Evolutionary conservation across 2,113 vertebrate species (phyloP), one percentile per base, ranked within the genome.

Genomic region (Haemorhous mexicanus): DNA sequence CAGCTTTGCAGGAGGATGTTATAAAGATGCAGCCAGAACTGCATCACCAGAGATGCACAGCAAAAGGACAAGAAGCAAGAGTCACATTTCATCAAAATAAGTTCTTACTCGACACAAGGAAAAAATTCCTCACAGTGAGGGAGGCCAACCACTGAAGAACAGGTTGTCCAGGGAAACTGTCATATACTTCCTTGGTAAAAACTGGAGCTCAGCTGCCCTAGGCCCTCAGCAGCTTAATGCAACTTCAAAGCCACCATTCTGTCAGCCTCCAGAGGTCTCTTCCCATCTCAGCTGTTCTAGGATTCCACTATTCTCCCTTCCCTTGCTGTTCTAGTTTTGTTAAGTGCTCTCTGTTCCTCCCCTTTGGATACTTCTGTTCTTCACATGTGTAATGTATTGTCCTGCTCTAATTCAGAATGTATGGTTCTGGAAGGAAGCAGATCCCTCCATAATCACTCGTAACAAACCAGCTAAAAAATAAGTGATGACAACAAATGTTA

Each of bases 381-480:
- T 90, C 69, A 63, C 1, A 0, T 1, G 0, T 62, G 7, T 30
- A 53, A 85, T 41, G 35, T 4, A 47, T 17, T 55, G 16, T 35
- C 26, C 62, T 19, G 4, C 12, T 37, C 24, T 80, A 86, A 74
- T 26, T 86, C 59, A 70, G 3, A 2, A n/a, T 17, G 16, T 32
- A 33, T 7, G 58, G 64, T 41, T 85, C 55, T 55, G 37, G 16
- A 21, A 80, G 61, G 39, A 94, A 74, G 39, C 9, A 75, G 35
- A 90, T 27, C 18, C 12, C 32, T 79, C 43, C 28, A 27, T 21
- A 84, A 81, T n/a, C 35, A 81, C 44, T 84, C 64, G 58, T 39
- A 78, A 95, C 64, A 91, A 94, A 56, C 35, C 44, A 93, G 44
- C 46, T 86, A 76, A 13, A 12, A 90, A 93, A 81, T 43, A 2